Percentiles rank a stretch among this genome's conserved stretches.
These are phyloP conservation scores for Sinhomidia bicolor DNA, from an alignment of 2,888 invertebrate genomes.

Conservation along the genomic window DNA sequence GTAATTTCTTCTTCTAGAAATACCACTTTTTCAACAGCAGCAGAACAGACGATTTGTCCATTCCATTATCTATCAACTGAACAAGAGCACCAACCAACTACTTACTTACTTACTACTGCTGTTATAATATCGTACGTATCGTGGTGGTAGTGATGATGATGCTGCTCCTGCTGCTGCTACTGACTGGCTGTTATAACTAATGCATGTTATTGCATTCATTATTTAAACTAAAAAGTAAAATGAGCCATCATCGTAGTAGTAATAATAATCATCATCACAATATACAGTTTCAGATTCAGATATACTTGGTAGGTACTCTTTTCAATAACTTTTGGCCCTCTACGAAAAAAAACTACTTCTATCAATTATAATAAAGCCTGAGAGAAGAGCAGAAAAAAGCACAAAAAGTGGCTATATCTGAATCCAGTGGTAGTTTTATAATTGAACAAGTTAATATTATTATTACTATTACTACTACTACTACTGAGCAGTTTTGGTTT, in stretches of 20 bases:
- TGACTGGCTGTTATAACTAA: conserved; percentile 4
- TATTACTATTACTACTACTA: neutral
- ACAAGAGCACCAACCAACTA: neutral
- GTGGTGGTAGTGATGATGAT: neutral
- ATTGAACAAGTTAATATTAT: neutral
- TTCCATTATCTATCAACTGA: neutral
- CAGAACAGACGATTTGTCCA: neutral
- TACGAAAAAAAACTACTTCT: neutral
- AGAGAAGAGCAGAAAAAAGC: too few relatives aligned
- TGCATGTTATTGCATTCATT: conserved; percentile 20
- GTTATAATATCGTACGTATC: neutral
- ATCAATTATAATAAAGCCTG: neutral
- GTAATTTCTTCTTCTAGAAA: neutral
- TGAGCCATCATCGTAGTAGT: neutral
- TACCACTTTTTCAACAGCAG: neutral
- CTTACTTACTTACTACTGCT: neutral
- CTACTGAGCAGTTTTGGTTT: conserved; percentile 25
- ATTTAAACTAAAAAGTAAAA: conserved; percentile 26
- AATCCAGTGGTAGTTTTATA: neutral
- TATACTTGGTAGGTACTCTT: neutral
- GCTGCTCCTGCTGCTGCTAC: neutral
- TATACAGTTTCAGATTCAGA: neutral
- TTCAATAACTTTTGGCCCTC: conserved; percentile 2
- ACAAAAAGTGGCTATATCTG: neutral
- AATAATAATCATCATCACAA: conserved; percentile 6